Evolutionary conservation across 2,797 vertebrate species (phyloP), one percentile per base, ranked within the genome.

Genomic region (Phataginus tetradactyla): DNA sequence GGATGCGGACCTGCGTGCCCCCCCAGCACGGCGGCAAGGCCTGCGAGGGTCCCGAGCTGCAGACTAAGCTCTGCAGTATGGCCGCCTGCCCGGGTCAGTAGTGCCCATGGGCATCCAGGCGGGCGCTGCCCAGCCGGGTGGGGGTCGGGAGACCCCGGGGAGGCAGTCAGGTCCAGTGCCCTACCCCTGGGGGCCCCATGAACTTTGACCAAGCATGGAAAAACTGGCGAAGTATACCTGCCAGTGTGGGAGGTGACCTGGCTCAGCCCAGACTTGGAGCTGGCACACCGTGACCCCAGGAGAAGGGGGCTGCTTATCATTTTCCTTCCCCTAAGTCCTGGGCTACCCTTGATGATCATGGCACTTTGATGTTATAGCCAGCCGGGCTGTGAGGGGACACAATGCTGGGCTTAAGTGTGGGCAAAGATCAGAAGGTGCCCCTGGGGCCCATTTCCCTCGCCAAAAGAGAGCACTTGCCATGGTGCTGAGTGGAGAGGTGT

Each of bases 41-140:
- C 98, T 99, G 99, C 96, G 98, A 99, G 98, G 99, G 98, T 98
- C 99, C 99, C 2, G 98, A 99, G 98, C 98, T 98, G 98, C 99
- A 99, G 99, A 99, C 99, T 99, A 99, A 99, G 98, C 98, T 99
- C 99, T 99, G 99, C 99, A 99, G 99, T 99, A 99, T 99, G 98
- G 99, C 98, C 61, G 99, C 98, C 98, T 99, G 99, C 99, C 99
- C 99, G 96, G 99, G 99, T 99, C 99, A 99, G 99, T 99, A 99
- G 98, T 97, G 71, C 91, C 96, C 96, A n/a, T 93, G 96, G 95
- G 80, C 86, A 94, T 94, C 37, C 83, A 97, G 94, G 90, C 94
- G 91, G 97, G 93, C 91, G 64, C 90, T 94, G 95, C 81, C 93
- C 80, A 96, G 87, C 92, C n/a, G 78, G 95, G 96, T 86, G 91